Conservation (phyloP, 2,797 vertebrate genomes). For the Ataeniobius toweri region DNA sequence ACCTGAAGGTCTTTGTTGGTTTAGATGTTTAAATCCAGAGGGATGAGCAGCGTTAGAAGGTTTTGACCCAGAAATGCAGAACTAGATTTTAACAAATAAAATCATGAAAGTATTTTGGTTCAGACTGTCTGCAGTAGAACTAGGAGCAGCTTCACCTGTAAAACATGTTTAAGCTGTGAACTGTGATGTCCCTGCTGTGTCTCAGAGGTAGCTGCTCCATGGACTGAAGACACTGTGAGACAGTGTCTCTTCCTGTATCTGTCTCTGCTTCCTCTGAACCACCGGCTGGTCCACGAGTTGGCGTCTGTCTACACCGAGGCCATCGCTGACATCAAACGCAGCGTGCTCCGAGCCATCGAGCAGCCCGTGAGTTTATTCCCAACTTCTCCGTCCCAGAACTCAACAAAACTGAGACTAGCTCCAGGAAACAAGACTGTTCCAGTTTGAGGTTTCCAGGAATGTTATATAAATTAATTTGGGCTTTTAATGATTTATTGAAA, state of each 20-base stretch:
- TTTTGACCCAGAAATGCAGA: too few relatives aligned
- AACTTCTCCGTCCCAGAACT: too few relatives aligned
- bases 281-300: conserved; percentile 92
- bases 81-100: too few relatives aligned
- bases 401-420: too few relatives aligned
- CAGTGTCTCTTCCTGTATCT: conserved; percentile 96
- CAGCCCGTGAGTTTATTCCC: conserved; percentile 83
- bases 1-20: too few relatives aligned
- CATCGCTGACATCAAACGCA: conserved; percentile 96
- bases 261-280: conserved; percentile 92
- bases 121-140: too few relatives aligned
- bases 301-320: conserved; percentile 95
- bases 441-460: too few relatives aligned
- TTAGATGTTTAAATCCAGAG: background rate
- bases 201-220: conserved; percentile 92
- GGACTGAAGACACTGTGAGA: conserved; percentile 94
- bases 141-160: background rate
- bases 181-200: background rate
- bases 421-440: too few relatives aligned
- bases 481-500: too few relatives aligned
- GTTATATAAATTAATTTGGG: too few relatives aligned
- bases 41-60: too few relatives aligned
- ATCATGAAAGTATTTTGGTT: too few relatives aligned
- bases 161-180: background rate
- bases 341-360: conserved; percentile 91